A percentile compares a stretch with the other conserved stretches of the same genome.
These are phyloP conservation scores for Drosophila siamana DNA, from an alignment of 2,888 invertebrate species.

Conservation along the genomic window DNA sequence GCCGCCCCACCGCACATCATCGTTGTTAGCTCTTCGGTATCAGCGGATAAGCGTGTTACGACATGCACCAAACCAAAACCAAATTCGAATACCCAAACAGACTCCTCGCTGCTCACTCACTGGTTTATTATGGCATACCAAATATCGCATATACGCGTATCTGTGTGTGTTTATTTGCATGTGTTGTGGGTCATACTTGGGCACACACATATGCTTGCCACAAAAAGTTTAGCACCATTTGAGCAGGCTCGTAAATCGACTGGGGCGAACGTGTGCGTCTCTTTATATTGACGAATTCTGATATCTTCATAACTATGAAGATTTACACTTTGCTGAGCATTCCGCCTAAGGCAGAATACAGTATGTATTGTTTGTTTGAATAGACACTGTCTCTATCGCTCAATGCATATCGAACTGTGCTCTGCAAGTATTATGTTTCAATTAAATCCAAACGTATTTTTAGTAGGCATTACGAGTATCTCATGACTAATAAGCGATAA, in stretches of 20 bases:
- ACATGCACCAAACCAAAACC: constrained; percentile 17
- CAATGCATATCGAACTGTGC: no score
- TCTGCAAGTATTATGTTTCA: neutral
- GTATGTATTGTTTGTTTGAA: no score
- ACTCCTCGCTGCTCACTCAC: constrained; percentile 5
- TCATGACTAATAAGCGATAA: neutral
- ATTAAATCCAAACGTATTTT: neutral
- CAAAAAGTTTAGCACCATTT: constrained; percentile 40
- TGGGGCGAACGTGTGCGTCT: constrained; percentile 43
- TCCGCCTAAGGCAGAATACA: no score
- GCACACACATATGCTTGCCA: constrained; percentile 24
- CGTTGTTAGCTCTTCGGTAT: constrained; percentile 41
- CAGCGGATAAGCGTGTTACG: constrained; percentile 47
- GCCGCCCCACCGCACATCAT: constrained; percentile 8
- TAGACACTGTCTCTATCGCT: no score
- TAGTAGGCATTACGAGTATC: no score
- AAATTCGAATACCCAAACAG: constrained; percentile 43
- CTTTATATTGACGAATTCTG: constrained; percentile 29
- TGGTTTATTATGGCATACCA: constrained; percentile 34
- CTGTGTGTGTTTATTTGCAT: constrained; percentile 2
- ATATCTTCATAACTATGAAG: constrained; percentile 48
- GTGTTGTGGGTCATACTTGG: constrained; percentile 24
- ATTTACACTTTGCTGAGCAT: constrained; percentile 39
- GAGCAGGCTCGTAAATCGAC: constrained; percentile 45
- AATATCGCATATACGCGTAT: neutral